Percentiles rank a stretch among this genome's conserved stretches.
These are phyloP conservation scores for Danaus chrysippus DNA, from an alignment of 2,888 invertebrate species.

Conservation along the genomic window DNA sequence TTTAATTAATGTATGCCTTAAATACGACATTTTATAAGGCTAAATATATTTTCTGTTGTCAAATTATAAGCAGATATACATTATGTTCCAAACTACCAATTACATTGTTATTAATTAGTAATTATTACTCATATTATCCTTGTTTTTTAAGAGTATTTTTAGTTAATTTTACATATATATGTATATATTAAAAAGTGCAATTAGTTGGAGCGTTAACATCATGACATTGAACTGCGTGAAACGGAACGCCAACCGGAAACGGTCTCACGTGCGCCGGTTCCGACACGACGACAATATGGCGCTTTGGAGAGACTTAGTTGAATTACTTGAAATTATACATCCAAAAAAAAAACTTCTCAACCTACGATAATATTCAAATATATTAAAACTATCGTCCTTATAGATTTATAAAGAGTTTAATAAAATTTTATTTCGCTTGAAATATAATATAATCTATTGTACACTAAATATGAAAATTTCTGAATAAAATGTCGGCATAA, in stretches of 20 bases:
- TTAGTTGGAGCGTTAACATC: conserved; percentile 37
- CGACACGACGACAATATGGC: conserved; percentile 73
- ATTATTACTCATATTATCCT: no score
- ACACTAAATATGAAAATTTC: background rate
- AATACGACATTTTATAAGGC: no score
- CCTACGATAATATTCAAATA: no score
- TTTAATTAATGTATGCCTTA: no score
- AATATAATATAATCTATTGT: no score
- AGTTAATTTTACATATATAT: conserved; percentile 11
- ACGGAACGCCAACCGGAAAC: conserved; percentile 71
- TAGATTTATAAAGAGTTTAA: no score
- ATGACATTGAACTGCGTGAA: conserved; percentile 73
- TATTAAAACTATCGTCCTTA: no score
- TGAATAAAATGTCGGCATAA: conserved; percentile 1
- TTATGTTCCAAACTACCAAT: no score
- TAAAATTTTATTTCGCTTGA: no score
- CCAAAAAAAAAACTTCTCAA: background rate
- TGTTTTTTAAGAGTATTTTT: background rate
- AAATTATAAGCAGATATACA: no score
- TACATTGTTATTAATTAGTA: no score
- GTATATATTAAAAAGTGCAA: conserved; percentile 22
- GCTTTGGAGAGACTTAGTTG: conserved; percentile 44
- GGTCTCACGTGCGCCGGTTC: conserved; percentile 74
- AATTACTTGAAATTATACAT: conserved; percentile 9
- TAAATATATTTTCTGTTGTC: no score